These are phyloP conservation scores for Lithophane semibrunnea DNA, from an alignment of 2,888 invertebrate genomes.

Conservation along the genomic window DNA sequence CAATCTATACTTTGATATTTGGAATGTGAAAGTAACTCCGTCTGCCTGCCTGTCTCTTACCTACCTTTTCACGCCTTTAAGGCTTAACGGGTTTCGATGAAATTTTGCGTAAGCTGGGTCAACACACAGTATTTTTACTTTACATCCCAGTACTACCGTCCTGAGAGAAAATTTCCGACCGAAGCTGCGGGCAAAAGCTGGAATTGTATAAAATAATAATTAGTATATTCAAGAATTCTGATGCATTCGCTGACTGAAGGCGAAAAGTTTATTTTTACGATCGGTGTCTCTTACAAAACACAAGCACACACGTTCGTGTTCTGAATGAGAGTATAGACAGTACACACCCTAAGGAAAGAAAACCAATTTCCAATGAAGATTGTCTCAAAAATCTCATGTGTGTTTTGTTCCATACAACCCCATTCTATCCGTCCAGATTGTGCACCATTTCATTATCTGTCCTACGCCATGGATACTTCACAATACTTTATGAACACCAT, in stretches of 20 bases:
- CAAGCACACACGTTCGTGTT: not conserved
- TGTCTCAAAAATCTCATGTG: conserved; percentile 33
- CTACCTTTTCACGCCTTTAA: too few species aligned
- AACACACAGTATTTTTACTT: not conserved
- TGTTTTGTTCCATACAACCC: conserved; percentile 18
- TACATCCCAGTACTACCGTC: not conserved
- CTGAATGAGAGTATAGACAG: not conserved
- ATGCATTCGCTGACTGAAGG: too few species aligned
- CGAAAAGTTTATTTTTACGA: not conserved
- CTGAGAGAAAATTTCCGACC: not conserved
- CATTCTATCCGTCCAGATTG: conserved; percentile 28
- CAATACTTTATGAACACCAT: conserved; percentile 53
- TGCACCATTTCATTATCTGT: conserved; percentile 49
- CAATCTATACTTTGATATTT: not conserved
- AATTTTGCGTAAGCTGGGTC: not conserved
- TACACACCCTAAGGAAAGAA: conserved; percentile 20
- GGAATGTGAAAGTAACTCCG: too few species aligned
- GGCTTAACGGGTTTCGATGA: not conserved
- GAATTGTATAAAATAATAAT: not conserved
- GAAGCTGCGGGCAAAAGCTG: not conserved
- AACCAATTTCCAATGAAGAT: conserved; percentile 41
- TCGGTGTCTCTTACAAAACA: not conserved
- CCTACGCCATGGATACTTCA: conserved; percentile 45
- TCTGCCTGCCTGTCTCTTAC: too few species aligned
- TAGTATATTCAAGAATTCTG: too few species aligned